These are phyloP conservation scores for Phenganax stokvisi DNA, from an alignment of 92 coral and sea anemone genomes.

Conservation along the genomic window DNA sequence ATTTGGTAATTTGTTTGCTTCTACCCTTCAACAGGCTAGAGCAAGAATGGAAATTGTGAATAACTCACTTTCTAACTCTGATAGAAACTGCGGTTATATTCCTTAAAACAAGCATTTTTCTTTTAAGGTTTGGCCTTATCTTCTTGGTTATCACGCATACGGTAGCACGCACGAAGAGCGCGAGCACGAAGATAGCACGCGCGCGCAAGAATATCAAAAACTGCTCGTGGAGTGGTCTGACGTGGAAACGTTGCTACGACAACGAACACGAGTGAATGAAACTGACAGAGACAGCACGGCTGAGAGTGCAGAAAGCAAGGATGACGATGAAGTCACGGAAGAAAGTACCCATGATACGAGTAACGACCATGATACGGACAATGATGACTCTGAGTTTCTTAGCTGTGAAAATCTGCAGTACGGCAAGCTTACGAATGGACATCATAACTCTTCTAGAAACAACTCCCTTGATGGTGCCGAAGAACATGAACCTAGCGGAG, in stretches of 20 bases:
- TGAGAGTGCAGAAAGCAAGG: constrained; percentile 88
- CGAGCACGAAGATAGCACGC: constrained; percentile 52
- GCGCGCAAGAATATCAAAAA: constrained; percentile 53
- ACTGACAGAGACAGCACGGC: constrained; percentile 77
- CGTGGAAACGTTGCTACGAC: constrained; percentile 68
- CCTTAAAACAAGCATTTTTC: neutral
- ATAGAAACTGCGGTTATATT: neutral
- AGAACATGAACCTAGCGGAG: too few relatives aligned
- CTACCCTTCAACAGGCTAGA: neutral
- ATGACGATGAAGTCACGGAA: constrained; percentile 62
- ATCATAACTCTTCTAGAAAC: neutral
- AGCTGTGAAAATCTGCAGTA: constrained; percentile 41
- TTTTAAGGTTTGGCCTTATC: constrained; percentile 85
- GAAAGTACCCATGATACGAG: constrained; percentile 46
- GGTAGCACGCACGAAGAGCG: constrained; percentile 79
- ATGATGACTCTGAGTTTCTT: constrained; percentile 46
- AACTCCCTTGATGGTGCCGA: too few relatives aligned
- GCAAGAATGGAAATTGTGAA: neutral
- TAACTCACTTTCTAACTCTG: neutral
- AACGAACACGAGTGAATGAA: constrained; percentile 75
- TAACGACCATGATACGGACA: constrained; percentile 46
- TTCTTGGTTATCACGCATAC: constrained; percentile 78
- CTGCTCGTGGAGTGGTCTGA: constrained; percentile 83
- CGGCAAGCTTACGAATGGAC: constrained; percentile 24
- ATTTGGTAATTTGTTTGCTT: constrained; percentile 51